Conservation (phyloP, 1,140 invertebrate species). For the Drosophila subobscura region DNA sequence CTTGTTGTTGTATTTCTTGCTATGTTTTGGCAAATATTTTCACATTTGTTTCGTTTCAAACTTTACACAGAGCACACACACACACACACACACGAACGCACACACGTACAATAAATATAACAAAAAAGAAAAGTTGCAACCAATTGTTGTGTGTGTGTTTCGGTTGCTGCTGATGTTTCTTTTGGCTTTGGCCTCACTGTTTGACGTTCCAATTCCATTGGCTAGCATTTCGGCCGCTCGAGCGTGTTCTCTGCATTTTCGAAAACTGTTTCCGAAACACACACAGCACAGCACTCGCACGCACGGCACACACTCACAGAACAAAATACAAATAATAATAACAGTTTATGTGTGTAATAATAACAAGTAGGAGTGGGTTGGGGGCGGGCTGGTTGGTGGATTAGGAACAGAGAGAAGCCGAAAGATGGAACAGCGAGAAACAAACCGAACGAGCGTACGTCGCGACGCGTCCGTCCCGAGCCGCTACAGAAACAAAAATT, state of each 20-base stretch:
- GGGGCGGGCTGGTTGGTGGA: too few relatives aligned
- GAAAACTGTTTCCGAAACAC: too few relatives aligned
- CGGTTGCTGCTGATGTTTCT: neutral
- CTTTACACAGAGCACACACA: too few relatives aligned
- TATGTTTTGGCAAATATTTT: neutral
- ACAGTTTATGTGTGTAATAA: slow-evolving; percentile 5
- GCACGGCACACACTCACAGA: slow-evolving; percentile 25
- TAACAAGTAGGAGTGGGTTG: slow-evolving; percentile 14
- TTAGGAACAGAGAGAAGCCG: slow-evolving; percentile 5
- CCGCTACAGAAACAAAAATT: slow-evolving; percentile 79
- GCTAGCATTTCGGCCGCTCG: slow-evolving; percentile 34
- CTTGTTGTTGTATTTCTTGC: too few relatives aligned
- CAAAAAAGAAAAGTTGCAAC: too few relatives aligned
- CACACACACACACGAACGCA: too few relatives aligned
- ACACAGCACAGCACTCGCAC: slow-evolving; percentile 28
- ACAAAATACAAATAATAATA: slow-evolving; percentile 19
- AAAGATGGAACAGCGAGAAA: slow-evolving; percentile 11
- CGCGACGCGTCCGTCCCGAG: slow-evolving; percentile 69
- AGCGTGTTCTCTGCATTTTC: slow-evolving; percentile 53
- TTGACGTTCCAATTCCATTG: slow-evolving; percentile 51
- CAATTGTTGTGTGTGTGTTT: neutral
- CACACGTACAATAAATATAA: too few relatives aligned
- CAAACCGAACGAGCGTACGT: slow-evolving; percentile 59
- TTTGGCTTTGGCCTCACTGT: slow-evolving; percentile 34
- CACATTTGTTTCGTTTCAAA: too few relatives aligned